Base-by-base conservation (phyloP, 2,113 vertebrate species). In the Maccullochella peelii region DNA sequence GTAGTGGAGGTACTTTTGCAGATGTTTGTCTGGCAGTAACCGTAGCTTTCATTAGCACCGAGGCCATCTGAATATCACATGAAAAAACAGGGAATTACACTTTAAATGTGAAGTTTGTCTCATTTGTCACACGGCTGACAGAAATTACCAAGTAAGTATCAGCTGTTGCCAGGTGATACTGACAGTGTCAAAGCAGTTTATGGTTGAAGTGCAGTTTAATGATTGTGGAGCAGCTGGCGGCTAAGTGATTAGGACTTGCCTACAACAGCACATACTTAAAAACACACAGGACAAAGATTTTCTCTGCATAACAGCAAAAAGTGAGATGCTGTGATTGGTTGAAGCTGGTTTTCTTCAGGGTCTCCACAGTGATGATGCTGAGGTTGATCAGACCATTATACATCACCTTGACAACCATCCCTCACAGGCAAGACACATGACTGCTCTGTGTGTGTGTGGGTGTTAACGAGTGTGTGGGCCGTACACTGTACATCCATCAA, bases 381-480 rank as follows among this genome's bases (percentile, higher is more conserved):
- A 66, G 25, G 58, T 72, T 75, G 68, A 68, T 80, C 73, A 33
- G 73, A 50, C 49, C 21, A 4, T 83, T 67, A 63, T 75, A 63
- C 44, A 68, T 82, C 70, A 81, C 86, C 77, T 72, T 83, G 80
- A 86, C 77, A 83, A 59, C 79, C 72, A 40, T 82, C 33, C 61
- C 72, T 82, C 36, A 59, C 63, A 79, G 77, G 68, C 77, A 61
- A 25, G 77, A 49, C 69, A 63, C 80, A 57, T 36, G 57, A 54
- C 65, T 70, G 72, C 50, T 73, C 52, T 63, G 33, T 82, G 23
- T 82, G 57, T 49, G 20, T 82, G 71, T 58, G 65, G 61, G 49
- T 67, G 38, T 73, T 42, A 40, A 47, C 44, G 23, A 25, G 54
- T 59, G 62, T 69, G 73, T 65, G 36, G 27, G 42, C 42, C 1